Base-by-base conservation (phyloP, 2,888 invertebrate species). In the Amiota minor region DNA sequence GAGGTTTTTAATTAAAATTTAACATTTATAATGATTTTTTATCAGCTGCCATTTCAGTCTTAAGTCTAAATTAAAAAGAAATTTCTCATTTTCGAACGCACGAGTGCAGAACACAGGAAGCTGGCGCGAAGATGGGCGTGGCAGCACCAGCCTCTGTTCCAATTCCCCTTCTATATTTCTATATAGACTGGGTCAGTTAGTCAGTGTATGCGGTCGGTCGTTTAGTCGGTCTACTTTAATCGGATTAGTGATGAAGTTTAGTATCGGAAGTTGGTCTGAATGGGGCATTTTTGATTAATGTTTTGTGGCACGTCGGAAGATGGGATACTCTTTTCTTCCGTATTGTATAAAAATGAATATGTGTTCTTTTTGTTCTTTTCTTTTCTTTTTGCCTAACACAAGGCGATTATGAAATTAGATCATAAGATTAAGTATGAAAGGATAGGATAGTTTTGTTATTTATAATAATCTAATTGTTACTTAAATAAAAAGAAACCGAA, bases 1-100 rank as follows among this genome's bases (percentile, higher is more conserved):
- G 65, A 49, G 83, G 79, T 83, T 88, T 88, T 86, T 88, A 87
- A 88, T 88, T 87, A 88, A 87, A 87, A 86, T 82, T 88, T 84
- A 84, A 87, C 83, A 81, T 88, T 35, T 88, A 83, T 88, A 88
- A 87, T 88, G 86, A 86, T 85, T 86, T 88, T 87, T 88, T 86
- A 87, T 88, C 88, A 88, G 88, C 87, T 88, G 87, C 78, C 76
- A 67, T 75, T 75, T 64, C 74, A 77, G 75, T 75, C 78, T 85
- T 85, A 86, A 78, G 86, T 83, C 82, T 84, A 86, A 86, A 86
- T 87, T 86, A 86, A 86, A 86, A 86, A 87, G 85, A 86, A 87
- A 87, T 86, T 86, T 86, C 87, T 86, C 87, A 86, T 86, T 84
- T 86, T 77, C 23, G 50, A 46, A 23, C 49, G 10, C 8, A 59